A percentile compares a stretch with the other conserved stretches of the same genome.
Evolutionary conservation across 2,113 vertebrate genomes (phyloP).

Genomic region (Dipodomys ordii): DNA sequence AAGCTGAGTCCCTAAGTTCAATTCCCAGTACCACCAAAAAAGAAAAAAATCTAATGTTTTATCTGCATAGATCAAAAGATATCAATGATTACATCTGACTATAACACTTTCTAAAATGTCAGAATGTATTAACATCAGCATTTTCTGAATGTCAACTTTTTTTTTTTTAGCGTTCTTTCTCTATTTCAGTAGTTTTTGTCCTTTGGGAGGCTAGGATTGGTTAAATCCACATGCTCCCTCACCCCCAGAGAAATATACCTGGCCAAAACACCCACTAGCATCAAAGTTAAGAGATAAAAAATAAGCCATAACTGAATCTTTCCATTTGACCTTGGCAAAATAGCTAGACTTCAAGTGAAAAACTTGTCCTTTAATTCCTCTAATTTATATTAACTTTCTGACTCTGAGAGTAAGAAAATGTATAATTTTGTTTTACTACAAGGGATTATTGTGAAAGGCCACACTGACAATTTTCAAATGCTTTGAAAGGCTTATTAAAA

Average conservation of each 20-base stretch:
- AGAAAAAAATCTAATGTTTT: not conserved
- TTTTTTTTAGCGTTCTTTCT: constrained; percentile 23
- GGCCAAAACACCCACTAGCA: not conserved
- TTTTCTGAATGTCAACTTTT: constrained; percentile 53
- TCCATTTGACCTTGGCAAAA: not conserved
- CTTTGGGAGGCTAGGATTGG: not conserved
- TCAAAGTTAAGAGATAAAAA: not conserved
- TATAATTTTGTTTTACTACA: not conserved
- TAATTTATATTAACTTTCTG: constrained; percentile 7
- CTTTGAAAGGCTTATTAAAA: not conserved
- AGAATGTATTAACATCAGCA: not conserved
- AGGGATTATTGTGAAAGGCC: not conserved
- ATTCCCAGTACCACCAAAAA: too few species aligned
- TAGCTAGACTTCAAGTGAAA: not conserved
- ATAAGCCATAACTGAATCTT: not conserved
- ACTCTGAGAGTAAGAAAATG: not conserved
- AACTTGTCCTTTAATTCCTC: not conserved
- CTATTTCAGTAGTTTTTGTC: constrained; percentile 12
- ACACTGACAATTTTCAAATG: not conserved
- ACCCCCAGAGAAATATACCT: not conserved
- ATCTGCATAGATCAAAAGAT: not conserved
- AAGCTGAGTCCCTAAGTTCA: too few species aligned
- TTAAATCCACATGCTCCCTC: not conserved
- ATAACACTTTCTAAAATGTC: constrained; percentile 29
- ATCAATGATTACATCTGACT: not conserved